Evolutionary conservation across 2,888 invertebrate species (phyloP).

Genomic region (Lasioglossum lativentre): DNA sequence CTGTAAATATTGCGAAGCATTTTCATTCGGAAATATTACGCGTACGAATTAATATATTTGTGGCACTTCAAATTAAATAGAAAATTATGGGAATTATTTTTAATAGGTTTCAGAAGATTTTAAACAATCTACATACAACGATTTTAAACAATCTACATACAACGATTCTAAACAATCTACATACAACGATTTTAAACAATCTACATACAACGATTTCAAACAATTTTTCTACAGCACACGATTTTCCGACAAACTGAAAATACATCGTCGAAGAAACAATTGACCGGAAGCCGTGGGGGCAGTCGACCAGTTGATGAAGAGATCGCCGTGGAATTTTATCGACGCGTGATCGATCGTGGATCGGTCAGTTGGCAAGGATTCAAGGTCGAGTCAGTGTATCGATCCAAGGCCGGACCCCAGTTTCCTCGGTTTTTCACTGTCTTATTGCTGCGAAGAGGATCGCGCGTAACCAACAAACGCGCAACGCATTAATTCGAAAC

Average conservation of each 20-base stretch:
- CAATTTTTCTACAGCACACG: no score
- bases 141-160: not conserved
- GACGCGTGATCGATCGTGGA: constrained; percentile 6
- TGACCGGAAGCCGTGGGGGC: not conserved
- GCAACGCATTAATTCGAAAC: constrained; percentile 30
- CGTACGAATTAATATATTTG: no score
- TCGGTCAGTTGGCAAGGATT: constrained; percentile 8
- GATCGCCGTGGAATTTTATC: constrained; percentile 9
- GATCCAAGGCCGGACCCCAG: constrained; percentile 41
- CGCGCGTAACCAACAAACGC: not conserved
- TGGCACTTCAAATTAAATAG: no score
- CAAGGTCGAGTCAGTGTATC: constrained; percentile 39
- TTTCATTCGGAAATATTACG: not conserved
- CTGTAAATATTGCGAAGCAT: not conserved
- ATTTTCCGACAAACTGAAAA: not conserved
- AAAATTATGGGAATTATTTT: no score
- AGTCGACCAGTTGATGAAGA: not conserved
- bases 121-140: no score
- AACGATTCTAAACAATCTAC: no score
- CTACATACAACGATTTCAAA: no score
- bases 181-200: not conserved
- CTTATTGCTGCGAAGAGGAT: constrained; percentile 12
- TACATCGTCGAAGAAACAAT: not conserved
- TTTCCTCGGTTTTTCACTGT: constrained; percentile 42
- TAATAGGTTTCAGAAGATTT: no score